These are phyloP conservation scores for Delphinus delphis DNA, from an alignment of 2,113 vertebrate species.

Conservation along the genomic window DNA sequence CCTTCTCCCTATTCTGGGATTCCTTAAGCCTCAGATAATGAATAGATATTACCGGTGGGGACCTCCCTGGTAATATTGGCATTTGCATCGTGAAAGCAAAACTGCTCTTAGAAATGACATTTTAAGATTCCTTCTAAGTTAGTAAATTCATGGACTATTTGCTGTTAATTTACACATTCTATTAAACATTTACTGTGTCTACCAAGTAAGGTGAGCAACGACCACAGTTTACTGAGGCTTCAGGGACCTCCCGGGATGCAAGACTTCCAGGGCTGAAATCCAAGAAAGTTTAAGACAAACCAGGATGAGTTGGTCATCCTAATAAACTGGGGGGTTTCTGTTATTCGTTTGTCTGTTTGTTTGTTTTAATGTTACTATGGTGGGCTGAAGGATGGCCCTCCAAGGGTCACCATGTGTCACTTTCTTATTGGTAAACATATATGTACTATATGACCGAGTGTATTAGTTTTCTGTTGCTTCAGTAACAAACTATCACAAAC, in stretches of 20 bases:
- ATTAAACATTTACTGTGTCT: neutral
- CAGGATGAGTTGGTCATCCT: neutral
- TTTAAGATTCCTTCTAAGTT: neutral
- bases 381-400: neutral
- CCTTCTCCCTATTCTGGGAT: neutral
- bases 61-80: neutral
- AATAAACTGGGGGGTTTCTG: neutral
- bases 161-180: neutral
- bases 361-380: neutral
- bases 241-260: neutral
- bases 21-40: neutral
- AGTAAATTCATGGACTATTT: neutral
- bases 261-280: neutral
- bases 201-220: neutral
- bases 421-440: neutral
- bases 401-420: neutral
- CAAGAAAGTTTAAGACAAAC: neutral
- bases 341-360: neutral
- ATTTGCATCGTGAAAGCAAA: neutral
- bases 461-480: neutral
- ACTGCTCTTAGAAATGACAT: neutral
- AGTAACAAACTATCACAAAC: neutral
- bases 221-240: neutral
- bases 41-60: neutral
- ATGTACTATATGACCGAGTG: neutral